Base-by-base conservation (phyloP, 2,797 vertebrate genomes). In the Rhinichthys osculus region DNA sequence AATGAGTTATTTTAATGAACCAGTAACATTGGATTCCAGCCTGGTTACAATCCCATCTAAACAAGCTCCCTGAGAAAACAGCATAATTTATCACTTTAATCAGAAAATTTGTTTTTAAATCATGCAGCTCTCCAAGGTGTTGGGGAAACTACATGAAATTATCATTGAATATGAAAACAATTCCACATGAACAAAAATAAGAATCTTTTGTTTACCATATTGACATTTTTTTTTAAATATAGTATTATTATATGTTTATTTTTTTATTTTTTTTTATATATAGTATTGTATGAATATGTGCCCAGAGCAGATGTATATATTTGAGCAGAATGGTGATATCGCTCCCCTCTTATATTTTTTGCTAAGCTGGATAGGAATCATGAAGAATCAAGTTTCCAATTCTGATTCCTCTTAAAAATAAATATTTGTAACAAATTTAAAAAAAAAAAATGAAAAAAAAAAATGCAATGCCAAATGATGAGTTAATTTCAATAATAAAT, bases 1-100 rank as follows among this genome's bases (percentile, higher is more conserved):
- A 42, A 57, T 69, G 80, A 82, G 76, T 74, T 74, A 83, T 81
- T 85, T 86, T 87, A 66, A 87, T 81, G 76, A 70, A 81, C 69
- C 88, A 74, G 84, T 69, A 59, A 66, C 76, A 66, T 52, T 76
- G 70, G 69, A 83, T 79, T 86, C 23, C 21, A 62, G 77, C 30
- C 78, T 82, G 85, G 78, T 77, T 84, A 73, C 42, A 7, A 84
- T 86, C 47, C n/a, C 54, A 70, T 50, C 42, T 59, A 67, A 64
- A 81, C 7, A 64, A 66, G 38, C 33, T 62, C 21, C 42, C 30
- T 71, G 9, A 30, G 42, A 47, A 76, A 74, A 73, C 33, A 11
- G 19, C 19, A 71, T n/a, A 21, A 27, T 59, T 47, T 47, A 62
- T 79, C 52, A 70, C 82, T 76, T 77, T 40, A 69, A 66, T 84